Evolutionary conservation across 2,888 invertebrate species (phyloP), one percentile per base, ranked within the genome.

Genomic region (Archips crataeganus): DNA sequence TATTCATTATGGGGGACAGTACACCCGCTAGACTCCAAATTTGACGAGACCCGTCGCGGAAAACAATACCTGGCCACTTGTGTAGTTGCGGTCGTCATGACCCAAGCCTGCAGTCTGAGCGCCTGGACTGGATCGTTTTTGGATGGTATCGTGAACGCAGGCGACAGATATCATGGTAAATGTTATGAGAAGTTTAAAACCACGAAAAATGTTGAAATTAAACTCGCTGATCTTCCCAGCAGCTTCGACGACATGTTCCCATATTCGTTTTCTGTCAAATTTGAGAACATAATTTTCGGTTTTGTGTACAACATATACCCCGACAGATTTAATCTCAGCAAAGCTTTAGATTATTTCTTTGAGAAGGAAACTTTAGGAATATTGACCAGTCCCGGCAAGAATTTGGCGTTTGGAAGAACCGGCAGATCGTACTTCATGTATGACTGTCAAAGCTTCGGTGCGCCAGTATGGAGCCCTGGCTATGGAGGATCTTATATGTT

Each of bases 1-100:
- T 97, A 94, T 90, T 96, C 97, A 0, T 86, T 97, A 1, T 96
- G 96, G 95, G 96, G 97, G 0, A 95, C 94, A 47, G 81, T 97
- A 15, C 96, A 96, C 88, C 96, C 96, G 3, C 86, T 92, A 68
- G 95, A 96, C 49, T 80, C 85, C 0, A 94, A 93, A 77, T 97
- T 97, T 83, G 88, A 91, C 0, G 84, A 86, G 13, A 80, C 83
- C 2, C 85, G 94, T 62, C 95, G 96, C 4, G 96, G 96, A 0
- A 96, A 96, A 78, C 97, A 97, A 82, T 95, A 95, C 59, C 87
- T 95, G 63, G 95, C 95, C 11, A 95, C 95, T 45, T 95, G 95
- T 82, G 95, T 96, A 13, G 89, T 96, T 42, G 95, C 95, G 1
- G 82, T 95, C 9, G 96, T 95, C 45, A 95, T 96, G 91, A 92